These are phyloP conservation scores for Chionoecetes opilio DNA, from an alignment of 1,140 invertebrate species.

Conservation along the genomic window DNA sequence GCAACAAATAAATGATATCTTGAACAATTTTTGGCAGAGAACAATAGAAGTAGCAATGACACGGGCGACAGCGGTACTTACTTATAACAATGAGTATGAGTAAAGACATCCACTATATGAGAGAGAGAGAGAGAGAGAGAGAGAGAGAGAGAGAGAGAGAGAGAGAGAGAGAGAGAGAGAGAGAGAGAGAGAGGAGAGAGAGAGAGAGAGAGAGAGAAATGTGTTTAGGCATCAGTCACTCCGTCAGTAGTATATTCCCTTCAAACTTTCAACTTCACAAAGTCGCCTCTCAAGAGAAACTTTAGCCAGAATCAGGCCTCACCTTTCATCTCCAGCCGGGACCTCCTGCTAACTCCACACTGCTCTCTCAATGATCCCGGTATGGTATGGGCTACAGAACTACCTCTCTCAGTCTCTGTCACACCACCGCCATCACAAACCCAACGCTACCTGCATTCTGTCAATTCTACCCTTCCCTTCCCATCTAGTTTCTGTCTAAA, in stretches of 20 bases:
- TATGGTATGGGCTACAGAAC: too few species aligned
- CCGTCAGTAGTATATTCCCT: not conserved
- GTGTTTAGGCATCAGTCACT: not conserved
- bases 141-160: conserved; percentile 33
- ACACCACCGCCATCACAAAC: not conserved
- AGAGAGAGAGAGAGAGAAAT: conserved; percentile 19
- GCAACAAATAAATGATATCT: not conserved
- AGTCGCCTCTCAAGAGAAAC: conserved; percentile 32
- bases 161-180: too few species aligned
- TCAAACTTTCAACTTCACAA: not conserved
- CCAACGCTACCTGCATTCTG: too few species aligned
- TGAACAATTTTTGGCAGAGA: not conserved
- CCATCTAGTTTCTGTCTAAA: too few species aligned
- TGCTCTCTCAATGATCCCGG: not conserved
- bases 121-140: not conserved
- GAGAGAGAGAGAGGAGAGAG: too few species aligned
- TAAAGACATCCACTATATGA: too few species aligned
- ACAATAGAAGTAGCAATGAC: too few species aligned
- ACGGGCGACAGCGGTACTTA: not conserved
- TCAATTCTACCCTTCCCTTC: too few species aligned
- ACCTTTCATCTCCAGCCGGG: not conserved
- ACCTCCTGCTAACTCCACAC: not conserved
- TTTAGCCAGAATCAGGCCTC: conserved; percentile 22
- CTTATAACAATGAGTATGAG: too few species aligned
- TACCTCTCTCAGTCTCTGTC: not conserved